Evolutionary conservation across 2,888 invertebrate species (phyloP).

Genomic region (Chesias legatella): DNA sequence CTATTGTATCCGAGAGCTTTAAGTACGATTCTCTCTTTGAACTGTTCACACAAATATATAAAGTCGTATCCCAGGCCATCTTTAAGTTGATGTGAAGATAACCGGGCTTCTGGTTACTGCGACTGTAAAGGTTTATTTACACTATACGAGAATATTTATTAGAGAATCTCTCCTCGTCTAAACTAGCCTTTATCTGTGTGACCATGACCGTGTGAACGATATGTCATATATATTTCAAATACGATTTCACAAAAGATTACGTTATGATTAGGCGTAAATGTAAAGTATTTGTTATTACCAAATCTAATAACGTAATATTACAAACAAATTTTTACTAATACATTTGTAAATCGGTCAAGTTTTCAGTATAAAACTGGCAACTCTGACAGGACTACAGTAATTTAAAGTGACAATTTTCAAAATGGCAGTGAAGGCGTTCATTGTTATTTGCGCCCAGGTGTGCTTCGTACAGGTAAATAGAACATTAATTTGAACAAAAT

Average conservation of each 20-base stretch:
- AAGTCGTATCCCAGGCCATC: no score
- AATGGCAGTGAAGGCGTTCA: constrained; percentile 7
- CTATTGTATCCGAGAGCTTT: no score
- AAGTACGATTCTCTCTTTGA: no score
- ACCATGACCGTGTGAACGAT: no score
- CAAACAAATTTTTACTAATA: constrained; percentile 1
- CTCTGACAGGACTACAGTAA: not conserved
- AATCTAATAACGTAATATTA: constrained; percentile 9
- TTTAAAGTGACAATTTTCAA: not conserved
- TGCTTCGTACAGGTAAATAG: constrained; percentile 14
- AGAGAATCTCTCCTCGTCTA: no score
- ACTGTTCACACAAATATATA: no score
- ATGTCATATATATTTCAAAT: not conserved
- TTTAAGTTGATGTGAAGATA: no score
- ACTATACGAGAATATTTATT: no score
- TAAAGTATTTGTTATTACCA: constrained; percentile 3
- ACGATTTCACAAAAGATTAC: constrained; percentile 1
- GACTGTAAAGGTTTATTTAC: no score
- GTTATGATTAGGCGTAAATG: not conserved
- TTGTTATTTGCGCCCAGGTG: constrained; percentile 8
- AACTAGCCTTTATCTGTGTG: no score
- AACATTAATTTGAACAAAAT: no score
- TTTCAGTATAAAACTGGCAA: constrained; percentile 3
- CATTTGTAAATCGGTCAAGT: constrained; percentile 6
- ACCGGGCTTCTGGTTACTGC: no score